These are phyloP conservation scores for Cariama cristata DNA, from an alignment of 2,113 vertebrate species.

Conservation along the genomic window DNA sequence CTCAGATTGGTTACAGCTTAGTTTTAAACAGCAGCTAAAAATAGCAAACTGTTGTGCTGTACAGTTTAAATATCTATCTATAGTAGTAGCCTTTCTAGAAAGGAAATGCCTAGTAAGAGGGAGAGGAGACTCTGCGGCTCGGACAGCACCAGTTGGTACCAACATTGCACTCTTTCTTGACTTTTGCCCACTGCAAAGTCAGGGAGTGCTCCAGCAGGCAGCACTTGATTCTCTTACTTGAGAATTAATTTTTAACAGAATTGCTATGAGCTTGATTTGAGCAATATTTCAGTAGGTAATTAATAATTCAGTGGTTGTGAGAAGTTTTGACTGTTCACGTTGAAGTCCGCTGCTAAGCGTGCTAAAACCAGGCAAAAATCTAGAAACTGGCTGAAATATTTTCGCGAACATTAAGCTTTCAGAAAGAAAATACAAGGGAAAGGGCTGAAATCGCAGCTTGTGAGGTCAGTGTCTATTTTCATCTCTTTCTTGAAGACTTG, in stretches of 20 bases:
- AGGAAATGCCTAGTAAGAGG: not conserved
- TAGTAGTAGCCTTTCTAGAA: slow-evolving; percentile 48
- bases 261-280: not conserved
- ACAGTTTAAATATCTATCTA: slow-evolving; percentile 52
- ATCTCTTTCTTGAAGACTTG: not conserved
- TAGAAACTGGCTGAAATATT: not conserved
- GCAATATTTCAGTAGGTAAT: fast-evolving
- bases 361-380: not conserved
- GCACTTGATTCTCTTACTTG: not conserved
- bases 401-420: not conserved
- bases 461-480: not conserved
- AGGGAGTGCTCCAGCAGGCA: not conserved
- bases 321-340: not conserved
- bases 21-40: slow-evolving; percentile 63
- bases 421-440: not conserved
- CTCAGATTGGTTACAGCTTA: slow-evolving; percentile 61
- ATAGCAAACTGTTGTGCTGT: slow-evolving; percentile 37
- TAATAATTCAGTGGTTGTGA: not conserved
- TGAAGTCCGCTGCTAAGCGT: not conserved
- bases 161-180: not conserved
- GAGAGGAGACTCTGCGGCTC: not conserved
- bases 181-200: not conserved
- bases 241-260: not conserved
- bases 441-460: not conserved
- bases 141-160: not conserved